phyloP scores from a whole-genome alignment of 2,797 vertebrate genomes.

The Darevskia nairensis region DNA sequence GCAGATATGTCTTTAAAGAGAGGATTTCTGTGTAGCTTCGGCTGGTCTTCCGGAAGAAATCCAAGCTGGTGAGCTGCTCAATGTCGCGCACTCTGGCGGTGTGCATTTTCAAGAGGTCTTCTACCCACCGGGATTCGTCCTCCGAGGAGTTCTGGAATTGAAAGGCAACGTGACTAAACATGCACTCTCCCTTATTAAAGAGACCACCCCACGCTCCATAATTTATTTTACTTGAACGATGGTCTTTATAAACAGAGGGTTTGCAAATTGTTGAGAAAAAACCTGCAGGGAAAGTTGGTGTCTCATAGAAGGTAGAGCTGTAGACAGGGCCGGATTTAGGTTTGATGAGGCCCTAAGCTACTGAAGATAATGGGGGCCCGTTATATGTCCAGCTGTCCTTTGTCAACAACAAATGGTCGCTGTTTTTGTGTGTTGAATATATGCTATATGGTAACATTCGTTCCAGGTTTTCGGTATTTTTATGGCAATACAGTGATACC shows the following conservation, averaged over 20 bases:
- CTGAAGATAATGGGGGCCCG: too few relatives aligned
- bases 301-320: neutral
- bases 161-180: neutral
- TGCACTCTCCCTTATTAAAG: neutral
- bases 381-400: too few relatives aligned
- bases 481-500: too few relatives aligned
- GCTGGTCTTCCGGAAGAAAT: constrained; percentile 93
- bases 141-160: constrained; percentile 87
- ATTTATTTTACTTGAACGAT: neutral
- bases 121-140: constrained; percentile 95
- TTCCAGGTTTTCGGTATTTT: too few relatives aligned
- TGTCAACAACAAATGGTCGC: too few relatives aligned
- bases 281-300: neutral
- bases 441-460: too few relatives aligned
- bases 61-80: constrained; percentile 92
- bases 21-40: constrained; percentile 92
- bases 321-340: too few relatives aligned
- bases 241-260: neutral
- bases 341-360: too few relatives aligned
- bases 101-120: constrained; percentile 96
- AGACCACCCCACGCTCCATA: neutral
- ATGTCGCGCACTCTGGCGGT: constrained; percentile 94
- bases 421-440: too few relatives aligned
- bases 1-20: constrained; percentile 94
- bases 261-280: neutral